Evolutionary conservation across 2,888 invertebrate genomes (phyloP), one percentile per base, ranked within the genome.

Genomic region (Brenthis ino): DNA sequence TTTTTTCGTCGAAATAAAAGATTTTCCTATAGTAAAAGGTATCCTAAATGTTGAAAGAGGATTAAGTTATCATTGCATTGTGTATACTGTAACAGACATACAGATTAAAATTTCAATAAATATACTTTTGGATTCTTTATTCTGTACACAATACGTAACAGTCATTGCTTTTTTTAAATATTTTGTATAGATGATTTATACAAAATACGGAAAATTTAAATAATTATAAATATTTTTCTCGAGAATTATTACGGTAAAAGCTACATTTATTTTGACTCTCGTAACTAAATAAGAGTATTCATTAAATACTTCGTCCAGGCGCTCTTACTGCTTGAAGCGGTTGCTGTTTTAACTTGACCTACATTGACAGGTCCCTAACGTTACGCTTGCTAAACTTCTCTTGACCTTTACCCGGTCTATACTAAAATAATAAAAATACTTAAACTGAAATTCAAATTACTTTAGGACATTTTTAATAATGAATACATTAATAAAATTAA

Each of bases 331-430:
- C 67, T 66, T 67, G 56, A 68, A 57, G 55, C 65, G 63, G 71
- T 68, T 69, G 68, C 71, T 71, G 66, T 71, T 67, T 68, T 71
- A 67, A 64, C 68, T 66, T 69, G 71, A 71, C 71, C 71, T 68
- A 71, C 53, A 71, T 71, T 65, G 60, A 60, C 70, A 65, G 64
- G 57, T 51, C 57, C 51, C 58, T 64, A 65, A 64, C 55, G 64
- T 71, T 58, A 63, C 68, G 53, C 55, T 43, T 43, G 8, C 37
- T 43, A 64, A 67, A 64, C 64, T 58, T 51, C 64, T 53, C 65
- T 70, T 55, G 61, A 70, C 64, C 67, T 64, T 69, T 64, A 64
- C 58, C 33, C 24, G n/a, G 48, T 20, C 14, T 54, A 58, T 24
- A 65, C 50, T 33, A 63, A 63, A 53, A 51, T 63, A 63, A 63